These are phyloP conservation scores for Lynx canadensis DNA, from an alignment of 2,113 vertebrate genomes.

Conservation along the genomic window DNA sequence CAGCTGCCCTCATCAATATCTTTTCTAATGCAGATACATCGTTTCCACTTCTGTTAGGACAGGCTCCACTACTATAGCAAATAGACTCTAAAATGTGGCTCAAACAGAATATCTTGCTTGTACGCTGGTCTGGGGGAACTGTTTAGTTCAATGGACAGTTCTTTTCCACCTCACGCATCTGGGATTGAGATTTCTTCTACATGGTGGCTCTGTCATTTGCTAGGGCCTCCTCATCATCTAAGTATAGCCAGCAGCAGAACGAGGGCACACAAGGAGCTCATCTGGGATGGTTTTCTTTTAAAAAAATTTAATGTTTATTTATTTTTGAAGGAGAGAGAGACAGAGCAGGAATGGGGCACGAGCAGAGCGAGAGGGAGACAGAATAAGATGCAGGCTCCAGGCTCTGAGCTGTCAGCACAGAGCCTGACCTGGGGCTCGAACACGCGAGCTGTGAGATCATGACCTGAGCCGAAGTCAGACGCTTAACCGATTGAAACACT, in stretches of 20 bases:
- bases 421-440: no score
- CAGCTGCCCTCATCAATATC: not conserved
- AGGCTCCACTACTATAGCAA: not conserved
- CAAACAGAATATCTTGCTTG: not conserved
- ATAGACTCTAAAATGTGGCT: not conserved
- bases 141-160: not conserved
- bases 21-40: not conserved
- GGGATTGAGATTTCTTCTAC: not conserved
- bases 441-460: no score
- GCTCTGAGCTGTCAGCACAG: no score
- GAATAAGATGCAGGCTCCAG: no score
- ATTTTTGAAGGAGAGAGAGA: no score
- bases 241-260: not conserved
- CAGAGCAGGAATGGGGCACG: accelerated
- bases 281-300: not conserved
- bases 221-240: not conserved
- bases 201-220: not conserved
- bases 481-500: no score
- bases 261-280: not conserved
- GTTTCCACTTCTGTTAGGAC: not conserved
- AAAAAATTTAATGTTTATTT: no score
- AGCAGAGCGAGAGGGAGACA: no score
- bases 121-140: not conserved
- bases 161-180: not conserved
- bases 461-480: no score